Evolutionary conservation across 2,797 vertebrate genomes (phyloP).

Genomic region (Paedocypris micromegethes): DNA sequence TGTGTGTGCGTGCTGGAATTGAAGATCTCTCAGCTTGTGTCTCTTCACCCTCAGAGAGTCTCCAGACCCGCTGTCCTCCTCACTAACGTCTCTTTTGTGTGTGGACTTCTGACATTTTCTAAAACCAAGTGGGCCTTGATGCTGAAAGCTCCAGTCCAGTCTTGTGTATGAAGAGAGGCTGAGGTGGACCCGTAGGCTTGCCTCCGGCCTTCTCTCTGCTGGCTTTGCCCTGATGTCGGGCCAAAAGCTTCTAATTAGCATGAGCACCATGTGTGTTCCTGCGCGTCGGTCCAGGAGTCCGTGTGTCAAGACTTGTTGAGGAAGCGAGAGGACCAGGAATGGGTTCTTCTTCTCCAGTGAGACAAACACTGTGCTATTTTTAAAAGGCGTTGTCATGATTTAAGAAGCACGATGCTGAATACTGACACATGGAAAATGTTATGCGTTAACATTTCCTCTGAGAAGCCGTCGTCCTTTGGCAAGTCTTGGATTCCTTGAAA

Average conservation of each 20-base stretch:
- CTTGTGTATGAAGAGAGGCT: neutral
- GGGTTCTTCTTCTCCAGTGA: neutral
- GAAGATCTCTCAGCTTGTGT: constrained; percentile 29
- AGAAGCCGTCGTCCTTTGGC: no score
- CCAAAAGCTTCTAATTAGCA: constrained; percentile 30
- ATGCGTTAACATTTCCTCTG: no score
- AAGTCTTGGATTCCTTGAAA: no score
- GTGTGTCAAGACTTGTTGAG: neutral
- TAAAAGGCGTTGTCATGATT: no score
- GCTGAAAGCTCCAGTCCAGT: neutral
- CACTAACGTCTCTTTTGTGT: constrained; percentile 1
- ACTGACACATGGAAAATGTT: no score
- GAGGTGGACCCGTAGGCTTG: constrained; percentile 28
- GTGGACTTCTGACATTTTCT: constrained; percentile 9
- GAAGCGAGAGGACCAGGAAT: neutral
- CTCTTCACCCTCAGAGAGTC: constrained; percentile 20
- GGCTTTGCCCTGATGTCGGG: constrained; percentile 10
- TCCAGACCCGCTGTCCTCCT: constrained; percentile 14
- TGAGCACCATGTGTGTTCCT: neutral
- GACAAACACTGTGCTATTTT: neutral
- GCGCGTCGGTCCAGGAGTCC: neutral
- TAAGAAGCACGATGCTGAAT: no score
- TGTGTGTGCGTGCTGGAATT: constrained; percentile 17
- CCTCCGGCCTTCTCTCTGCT: constrained; percentile 12
- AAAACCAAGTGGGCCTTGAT: constrained; percentile 8